Percentiles rank a stretch among this genome's conserved stretches.
Conservation (phyloP, 2,888 invertebrate species). For the Halictus quadricinctus region DNA sequence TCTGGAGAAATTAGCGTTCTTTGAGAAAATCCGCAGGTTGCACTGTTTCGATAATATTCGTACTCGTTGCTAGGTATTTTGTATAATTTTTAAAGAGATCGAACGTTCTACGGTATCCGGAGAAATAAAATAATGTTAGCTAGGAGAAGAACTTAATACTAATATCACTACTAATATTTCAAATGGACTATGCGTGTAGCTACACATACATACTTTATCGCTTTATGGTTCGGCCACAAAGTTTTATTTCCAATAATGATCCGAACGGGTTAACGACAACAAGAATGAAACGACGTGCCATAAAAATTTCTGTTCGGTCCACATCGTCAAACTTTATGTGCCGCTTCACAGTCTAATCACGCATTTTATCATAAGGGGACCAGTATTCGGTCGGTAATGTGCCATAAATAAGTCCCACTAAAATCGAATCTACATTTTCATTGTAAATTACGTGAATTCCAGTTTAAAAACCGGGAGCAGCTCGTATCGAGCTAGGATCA, state of each 20-base stretch:
- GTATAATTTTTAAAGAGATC: too few relatives aligned
- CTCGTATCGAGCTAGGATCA: not conserved
- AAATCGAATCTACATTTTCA: not conserved
- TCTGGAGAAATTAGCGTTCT: not conserved
- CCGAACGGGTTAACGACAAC: not conserved
- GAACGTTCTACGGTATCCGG: too few relatives aligned
- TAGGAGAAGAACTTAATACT: too few relatives aligned
- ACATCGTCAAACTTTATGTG: not conserved
- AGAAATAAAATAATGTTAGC: too few relatives aligned
- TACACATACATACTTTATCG: not conserved
- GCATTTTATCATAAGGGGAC: not conserved
- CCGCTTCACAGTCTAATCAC: not conserved
- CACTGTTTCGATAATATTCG: not conserved
- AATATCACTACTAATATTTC: not conserved
- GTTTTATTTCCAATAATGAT: constrained; percentile 1
- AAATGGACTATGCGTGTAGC: not conserved
- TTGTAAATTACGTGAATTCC: not conserved
- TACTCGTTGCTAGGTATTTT: too few relatives aligned
- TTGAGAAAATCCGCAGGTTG: not conserved
- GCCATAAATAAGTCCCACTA: not conserved
- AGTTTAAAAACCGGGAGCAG: not conserved
- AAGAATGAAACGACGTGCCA: not conserved
- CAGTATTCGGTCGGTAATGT: not conserved
- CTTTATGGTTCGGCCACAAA: not conserved
- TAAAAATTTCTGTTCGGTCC: constrained; percentile 1